Evolutionary conservation across 2,797 vertebrate genomes (phyloP).

Genomic region (Lates japonicus): DNA sequence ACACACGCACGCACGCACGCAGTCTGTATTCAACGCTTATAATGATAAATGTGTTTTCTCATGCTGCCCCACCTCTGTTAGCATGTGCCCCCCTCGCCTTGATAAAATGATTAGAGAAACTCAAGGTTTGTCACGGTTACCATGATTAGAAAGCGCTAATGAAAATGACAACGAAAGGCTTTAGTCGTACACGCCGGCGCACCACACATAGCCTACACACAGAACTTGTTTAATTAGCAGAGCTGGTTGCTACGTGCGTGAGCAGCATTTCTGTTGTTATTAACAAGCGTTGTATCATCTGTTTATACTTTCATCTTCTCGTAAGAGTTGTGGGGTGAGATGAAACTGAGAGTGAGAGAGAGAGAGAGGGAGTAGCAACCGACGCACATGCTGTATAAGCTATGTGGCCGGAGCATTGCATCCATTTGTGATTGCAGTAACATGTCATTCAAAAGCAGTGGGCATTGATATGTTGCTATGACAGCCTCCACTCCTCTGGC

Average conservation of each 20-base stretch:
- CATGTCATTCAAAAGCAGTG: neutral
- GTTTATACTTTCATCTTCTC: conserved; percentile 67
- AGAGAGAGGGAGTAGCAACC: neutral
- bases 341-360: neutral
- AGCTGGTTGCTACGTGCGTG: conserved; percentile 53
- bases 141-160: conserved; percentile 84
- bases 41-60: conserved; percentile 84
- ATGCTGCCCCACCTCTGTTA: conserved; percentile 84
- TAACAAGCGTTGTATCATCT: conserved; percentile 62
- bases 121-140: conserved; percentile 83
- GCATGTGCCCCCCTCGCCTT: conserved; percentile 75
- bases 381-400: neutral
- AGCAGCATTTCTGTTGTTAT: conserved; percentile 65
- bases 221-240: conserved; percentile 77
- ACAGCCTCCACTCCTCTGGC: neutral
- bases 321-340: conserved; percentile 25
- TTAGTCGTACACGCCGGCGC: conserved; percentile 54
- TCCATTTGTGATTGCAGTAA: no score
- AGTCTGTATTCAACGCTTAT: conserved; percentile 58
- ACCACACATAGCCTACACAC: conserved; percentile 21
- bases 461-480: neutral
- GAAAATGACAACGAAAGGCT: conserved; percentile 80
- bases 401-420: neutral
- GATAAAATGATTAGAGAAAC: conserved; percentile 87
- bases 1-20: conserved; percentile 43